Evolutionary conservation across 2,888 invertebrate species (phyloP).

Genomic region (Rosalia funebris): DNA sequence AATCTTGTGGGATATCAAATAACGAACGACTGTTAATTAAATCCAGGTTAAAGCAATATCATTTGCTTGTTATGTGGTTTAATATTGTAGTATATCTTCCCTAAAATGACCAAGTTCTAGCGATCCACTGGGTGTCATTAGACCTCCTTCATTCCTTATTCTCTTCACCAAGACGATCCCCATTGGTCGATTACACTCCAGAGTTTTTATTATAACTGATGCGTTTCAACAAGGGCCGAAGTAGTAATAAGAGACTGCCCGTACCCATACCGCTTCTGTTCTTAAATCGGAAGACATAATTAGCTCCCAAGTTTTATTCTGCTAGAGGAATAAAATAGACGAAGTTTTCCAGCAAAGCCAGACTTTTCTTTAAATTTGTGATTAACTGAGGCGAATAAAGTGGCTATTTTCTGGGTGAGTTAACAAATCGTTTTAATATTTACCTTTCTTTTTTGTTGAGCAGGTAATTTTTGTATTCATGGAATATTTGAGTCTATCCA

Average conservation of each 20-base stretch:
- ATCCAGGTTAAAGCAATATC: neutral
- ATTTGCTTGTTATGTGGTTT: neutral
- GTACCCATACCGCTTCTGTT: neutral
- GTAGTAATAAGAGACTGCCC: neutral
- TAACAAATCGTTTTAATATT: too few species aligned
- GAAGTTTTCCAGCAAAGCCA: too few species aligned
- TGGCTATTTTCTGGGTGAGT: neutral
- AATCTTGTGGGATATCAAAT: neutral
- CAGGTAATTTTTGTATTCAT: too few species aligned
- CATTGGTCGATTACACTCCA: neutral
- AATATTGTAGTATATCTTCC: neutral
- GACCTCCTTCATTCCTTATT: neutral
- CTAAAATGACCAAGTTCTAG: neutral
- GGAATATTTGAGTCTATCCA: too few species aligned
- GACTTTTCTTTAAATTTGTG: neutral
- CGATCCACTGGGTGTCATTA: constrained; percentile 5
- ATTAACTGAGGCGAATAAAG: neutral
- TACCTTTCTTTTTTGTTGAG: too few species aligned
- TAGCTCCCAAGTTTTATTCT: too few species aligned
- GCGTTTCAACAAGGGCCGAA: neutral
- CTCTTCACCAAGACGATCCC: neutral
- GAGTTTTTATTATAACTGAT: neutral
- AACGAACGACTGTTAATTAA: neutral
- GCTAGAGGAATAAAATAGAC: too few species aligned
- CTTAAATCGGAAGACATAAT: neutral